Evolutionary conservation across 2,888 invertebrate species (phyloP), one percentile per base, ranked within the genome.

Genomic region (Sesia bembeciformis): DNA sequence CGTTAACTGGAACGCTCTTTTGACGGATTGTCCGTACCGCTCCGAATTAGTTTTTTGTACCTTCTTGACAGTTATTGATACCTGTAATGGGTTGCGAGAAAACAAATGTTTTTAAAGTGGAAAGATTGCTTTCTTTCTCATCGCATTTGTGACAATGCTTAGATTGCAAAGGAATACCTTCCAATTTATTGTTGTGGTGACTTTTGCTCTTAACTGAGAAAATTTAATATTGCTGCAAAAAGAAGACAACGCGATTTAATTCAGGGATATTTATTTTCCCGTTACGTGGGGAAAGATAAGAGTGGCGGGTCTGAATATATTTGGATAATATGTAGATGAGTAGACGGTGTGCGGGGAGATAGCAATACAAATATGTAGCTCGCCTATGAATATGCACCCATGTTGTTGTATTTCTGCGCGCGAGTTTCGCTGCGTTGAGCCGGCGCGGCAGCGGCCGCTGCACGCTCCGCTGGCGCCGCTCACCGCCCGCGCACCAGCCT

Each of bases 391-490:
- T 69, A 65, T 74, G 71, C 67, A 66, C 63, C 68, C 65, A 55
- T 64, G 69, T 66, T 62, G 67, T 60, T 62, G 60, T 53, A 52
- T 69, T 70, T 65, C 60, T 67, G 72, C 64, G 70, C 70, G 67
- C 71, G 77, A 78, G 81, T 81, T 79, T 81, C 79, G 84, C 76
- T 78, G 84, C 74, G 76, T 67, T 77, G 77, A 74, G 55, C 51
- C 52, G 54, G 53, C 70, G 75, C 71, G 65, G 69, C 66, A 76
- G 79, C 83, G 73, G 81, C 79, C 76, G 81, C 81, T 79, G 82
- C 85, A 87, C 87, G 87, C 76, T 87, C 76, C 78, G 85, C 79
- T 85, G 87, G 69, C 78, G 70, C 65, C 72, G 70, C 64, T 66
- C 68, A 65, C 67, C 72, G 59, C 68, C 74, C 72, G 77, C 82